These are phyloP conservation scores for Beroe ovata DNA, from an alignment of 37 sponge, comb jelly and placozoan genomes.

Conservation along the genomic window DNA sequence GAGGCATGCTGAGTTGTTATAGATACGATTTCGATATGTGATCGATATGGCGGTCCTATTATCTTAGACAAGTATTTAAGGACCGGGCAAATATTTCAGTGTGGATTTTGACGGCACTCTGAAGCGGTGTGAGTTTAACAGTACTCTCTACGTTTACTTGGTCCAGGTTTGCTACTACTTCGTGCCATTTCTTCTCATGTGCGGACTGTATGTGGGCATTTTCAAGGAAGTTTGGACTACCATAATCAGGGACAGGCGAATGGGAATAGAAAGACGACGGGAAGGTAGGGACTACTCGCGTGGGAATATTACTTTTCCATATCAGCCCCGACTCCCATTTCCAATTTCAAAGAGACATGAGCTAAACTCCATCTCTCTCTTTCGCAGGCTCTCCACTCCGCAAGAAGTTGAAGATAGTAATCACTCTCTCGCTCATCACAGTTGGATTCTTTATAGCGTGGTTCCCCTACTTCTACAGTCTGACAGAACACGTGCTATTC, in stretches of 20 bases:
- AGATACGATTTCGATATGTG: too few relatives aligned
- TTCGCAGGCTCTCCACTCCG: background rate
- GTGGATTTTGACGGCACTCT: constrained; percentile 6
- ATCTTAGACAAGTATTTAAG: too few relatives aligned
- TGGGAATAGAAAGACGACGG: too few relatives aligned
- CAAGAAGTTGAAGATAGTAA: background rate
- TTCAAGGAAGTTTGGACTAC: constrained; percentile 9
- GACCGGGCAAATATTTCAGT: too few relatives aligned
- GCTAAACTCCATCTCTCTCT: too few relatives aligned
- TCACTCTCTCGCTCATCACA: background rate
- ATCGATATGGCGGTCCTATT: too few relatives aligned
- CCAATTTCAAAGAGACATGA: too few relatives aligned
- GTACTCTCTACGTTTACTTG: background rate
- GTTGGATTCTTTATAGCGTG: constrained; percentile 32
- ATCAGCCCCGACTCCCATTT: too few relatives aligned
- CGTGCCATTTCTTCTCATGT: background rate
- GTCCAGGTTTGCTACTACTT: constrained; percentile 18
- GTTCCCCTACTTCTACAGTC: constrained; percentile 49
- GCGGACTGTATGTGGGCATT: constrained; percentile 1
- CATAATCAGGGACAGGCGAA: too few relatives aligned
- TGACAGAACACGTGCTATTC: background rate
- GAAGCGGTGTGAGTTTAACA: constrained; percentile 29
- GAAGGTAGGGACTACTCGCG: too few relatives aligned
- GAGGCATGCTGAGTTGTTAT: too few relatives aligned
- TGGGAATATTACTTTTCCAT: too few relatives aligned